These are phyloP conservation scores for Empis livida DNA, from an alignment of 2,888 invertebrate genomes.

Conservation along the genomic window DNA sequence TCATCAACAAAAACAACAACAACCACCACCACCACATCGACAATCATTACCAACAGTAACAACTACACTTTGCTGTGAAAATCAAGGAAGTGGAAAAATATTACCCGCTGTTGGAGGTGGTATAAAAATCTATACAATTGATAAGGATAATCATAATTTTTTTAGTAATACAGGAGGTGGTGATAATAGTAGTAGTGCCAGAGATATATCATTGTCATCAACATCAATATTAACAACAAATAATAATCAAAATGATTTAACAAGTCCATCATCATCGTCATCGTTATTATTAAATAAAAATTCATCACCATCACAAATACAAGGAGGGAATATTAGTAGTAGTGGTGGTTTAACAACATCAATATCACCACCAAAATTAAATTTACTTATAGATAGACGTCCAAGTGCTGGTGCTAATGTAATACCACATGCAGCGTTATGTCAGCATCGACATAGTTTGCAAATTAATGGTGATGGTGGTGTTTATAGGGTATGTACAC, in stretches of 20 bases:
- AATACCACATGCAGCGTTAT: constrained; percentile 17
- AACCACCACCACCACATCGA: neutral
- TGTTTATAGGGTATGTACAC: constrained; percentile 9
- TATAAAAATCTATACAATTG: no score
- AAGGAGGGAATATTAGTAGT: neutral
- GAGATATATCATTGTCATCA: neutral
- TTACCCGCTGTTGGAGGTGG: neutral
- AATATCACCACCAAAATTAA: constrained; percentile 11
- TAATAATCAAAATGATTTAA: constrained; percentile 1
- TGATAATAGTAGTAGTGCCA: neutral
- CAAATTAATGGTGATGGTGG: constrained; percentile 16
- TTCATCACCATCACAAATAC: neutral
- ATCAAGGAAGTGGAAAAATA: neutral
- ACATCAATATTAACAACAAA: no score
- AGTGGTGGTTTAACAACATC: constrained; percentile 3
- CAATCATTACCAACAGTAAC: constrained; percentile 12
- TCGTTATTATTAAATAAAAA: neutral
- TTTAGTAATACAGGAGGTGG: neutral
- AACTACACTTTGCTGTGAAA: constrained; percentile 13
- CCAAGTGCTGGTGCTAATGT: constrained; percentile 17
- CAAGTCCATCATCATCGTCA: constrained; percentile 9
- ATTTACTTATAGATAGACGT: constrained; percentile 14
- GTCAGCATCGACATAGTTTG: constrained; percentile 16
- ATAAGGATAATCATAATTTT: no score
- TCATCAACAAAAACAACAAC: no score